Evolutionary conservation across 2,797 vertebrate species (phyloP).

Genomic region (Limnodromus scolopaceus): DNA sequence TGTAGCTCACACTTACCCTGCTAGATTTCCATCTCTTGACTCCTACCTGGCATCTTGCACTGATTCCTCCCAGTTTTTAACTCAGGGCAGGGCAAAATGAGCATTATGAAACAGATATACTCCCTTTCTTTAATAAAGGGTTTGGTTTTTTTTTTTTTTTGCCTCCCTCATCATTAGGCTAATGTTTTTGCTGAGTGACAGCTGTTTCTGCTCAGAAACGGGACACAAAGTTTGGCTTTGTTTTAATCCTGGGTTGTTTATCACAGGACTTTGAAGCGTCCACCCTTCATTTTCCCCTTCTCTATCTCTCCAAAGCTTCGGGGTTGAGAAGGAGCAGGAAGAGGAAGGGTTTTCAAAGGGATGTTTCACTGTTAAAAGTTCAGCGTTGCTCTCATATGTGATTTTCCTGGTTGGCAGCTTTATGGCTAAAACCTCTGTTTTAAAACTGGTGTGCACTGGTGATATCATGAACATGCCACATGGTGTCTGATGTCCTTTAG

Average conservation of each 20-base stretch:
- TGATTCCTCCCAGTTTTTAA: background rate
- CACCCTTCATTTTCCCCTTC: conserved; percentile 36
- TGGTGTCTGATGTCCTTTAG: conserved; percentile 60
- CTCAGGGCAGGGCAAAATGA: background rate
- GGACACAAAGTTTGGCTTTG: conserved; percentile 35
- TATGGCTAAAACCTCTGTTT: conserved; percentile 49
- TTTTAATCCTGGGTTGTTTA: conserved; percentile 62
- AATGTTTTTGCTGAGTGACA: conserved; percentile 41
- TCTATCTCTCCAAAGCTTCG: conserved; percentile 32
- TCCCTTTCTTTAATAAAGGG: background rate
- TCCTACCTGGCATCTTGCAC: background rate
- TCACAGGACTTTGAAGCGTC: conserved; percentile 13
- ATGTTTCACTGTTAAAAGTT: conserved; percentile 37
- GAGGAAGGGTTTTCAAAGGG: conserved; percentile 56
- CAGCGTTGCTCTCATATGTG: conserved; percentile 11
- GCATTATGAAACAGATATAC: background rate
- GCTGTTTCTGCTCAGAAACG: conserved; percentile 49
- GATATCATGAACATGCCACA: conserved; percentile 63
- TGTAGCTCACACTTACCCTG: background rate
- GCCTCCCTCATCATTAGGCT: background rate
- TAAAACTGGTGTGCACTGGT: conserved; percentile 51
- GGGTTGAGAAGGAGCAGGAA: conserved; percentile 50
- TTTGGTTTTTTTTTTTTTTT: background rate
- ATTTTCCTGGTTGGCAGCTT: conserved; percentile 66
- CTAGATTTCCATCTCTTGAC: conserved; percentile 7